A percentile compares a stretch with the other conserved stretches of the same genome.
These are phyloP conservation scores for Orchesella flavescens DNA, from an alignment of 2,888 invertebrate genomes.

Conservation along the genomic window DNA sequence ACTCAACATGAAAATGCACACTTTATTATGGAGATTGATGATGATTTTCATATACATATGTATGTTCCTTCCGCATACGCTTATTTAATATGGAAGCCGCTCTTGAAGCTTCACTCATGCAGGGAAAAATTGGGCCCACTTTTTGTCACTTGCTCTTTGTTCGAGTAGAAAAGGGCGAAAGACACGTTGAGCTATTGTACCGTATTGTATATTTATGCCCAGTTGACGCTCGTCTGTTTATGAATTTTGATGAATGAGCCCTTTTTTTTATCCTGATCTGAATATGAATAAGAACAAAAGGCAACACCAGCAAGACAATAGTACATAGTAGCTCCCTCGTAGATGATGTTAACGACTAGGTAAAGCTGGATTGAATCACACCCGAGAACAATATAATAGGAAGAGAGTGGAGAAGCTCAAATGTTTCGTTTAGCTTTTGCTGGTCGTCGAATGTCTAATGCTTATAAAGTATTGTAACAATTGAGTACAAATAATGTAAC, in stretches of 20 bases:
- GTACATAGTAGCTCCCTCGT: slow-evolving; percentile 6
- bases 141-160: slow-evolving; percentile 52
- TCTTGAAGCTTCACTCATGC: slow-evolving; percentile 24
- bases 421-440: too few species aligned
- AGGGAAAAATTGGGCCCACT: slow-evolving; percentile 38
- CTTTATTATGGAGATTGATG: slow-evolving; percentile 22
- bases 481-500: too few species aligned
- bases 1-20: neutral
- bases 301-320: slow-evolving; percentile 8
- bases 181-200: neutral
- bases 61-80: slow-evolving; percentile 21
- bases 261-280: slow-evolving; percentile 1
- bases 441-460: too few species aligned
- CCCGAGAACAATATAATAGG: too few species aligned
- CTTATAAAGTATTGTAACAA: too few species aligned
- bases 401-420: too few species aligned
- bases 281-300: slow-evolving; percentile 12
- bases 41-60: neutral
- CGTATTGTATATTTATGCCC: slow-evolving; percentile 20
- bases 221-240: slow-evolving; percentile 4
- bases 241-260: slow-evolving; percentile 41
- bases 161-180: slow-evolving; percentile 4
- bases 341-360: slow-evolving; percentile 23
- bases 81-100: neutral
- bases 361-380: slow-evolving; percentile 20